Evolutionary conservation across 2,113 vertebrate species (phyloP).

Genomic region (Dasyurus viverrinus): DNA sequence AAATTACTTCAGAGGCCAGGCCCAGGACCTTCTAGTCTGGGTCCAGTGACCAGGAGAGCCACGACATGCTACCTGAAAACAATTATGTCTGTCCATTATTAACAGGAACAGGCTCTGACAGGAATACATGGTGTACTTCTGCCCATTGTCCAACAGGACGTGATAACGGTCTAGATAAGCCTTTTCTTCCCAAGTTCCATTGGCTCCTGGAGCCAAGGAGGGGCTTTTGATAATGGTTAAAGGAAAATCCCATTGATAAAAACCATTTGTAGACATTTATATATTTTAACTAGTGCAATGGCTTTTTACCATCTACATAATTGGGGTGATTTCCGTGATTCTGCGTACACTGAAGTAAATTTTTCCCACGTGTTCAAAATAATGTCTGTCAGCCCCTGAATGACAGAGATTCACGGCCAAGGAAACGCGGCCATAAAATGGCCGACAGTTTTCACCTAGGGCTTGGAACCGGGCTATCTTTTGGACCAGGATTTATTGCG

Average conservation of each 20-base stretch:
- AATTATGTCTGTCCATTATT: background rate
- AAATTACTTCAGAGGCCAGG: background rate
- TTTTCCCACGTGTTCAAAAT: background rate
- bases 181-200: background rate
- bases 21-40: background rate
- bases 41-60: background rate
- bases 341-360: no score
- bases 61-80: background rate
- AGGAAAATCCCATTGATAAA: background rate
- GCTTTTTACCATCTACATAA: no score
- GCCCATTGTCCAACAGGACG: no score
- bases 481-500: background rate
- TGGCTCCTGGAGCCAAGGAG: no score
- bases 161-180: background rate
- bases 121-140: background rate
- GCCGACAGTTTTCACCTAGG: no score
- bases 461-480: no score
- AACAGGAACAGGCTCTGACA: background rate
- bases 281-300: no score
- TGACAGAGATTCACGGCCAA: no score
- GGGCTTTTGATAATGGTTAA: background rate
- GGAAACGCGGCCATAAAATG: no score
- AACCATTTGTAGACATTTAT: no score
- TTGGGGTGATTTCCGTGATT: no score
- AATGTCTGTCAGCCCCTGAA: background rate